Conservation (phyloP, 2,888 invertebrate genomes). For the Caenorhabditis sp. region DNA sequence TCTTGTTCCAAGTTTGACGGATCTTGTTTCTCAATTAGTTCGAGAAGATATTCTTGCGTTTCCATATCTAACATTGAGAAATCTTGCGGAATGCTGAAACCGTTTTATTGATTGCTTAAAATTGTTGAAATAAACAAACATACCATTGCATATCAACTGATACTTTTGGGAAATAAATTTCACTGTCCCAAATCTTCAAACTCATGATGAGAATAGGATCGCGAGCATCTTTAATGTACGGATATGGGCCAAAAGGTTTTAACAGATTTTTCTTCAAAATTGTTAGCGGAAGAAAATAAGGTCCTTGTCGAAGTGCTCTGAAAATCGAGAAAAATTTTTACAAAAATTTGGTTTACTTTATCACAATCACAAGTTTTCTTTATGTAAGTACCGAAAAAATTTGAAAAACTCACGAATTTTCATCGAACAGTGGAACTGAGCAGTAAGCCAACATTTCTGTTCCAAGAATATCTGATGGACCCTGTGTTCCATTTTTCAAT, state of each 20-base stretch:
- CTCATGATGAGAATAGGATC: slow-evolving; percentile 63
- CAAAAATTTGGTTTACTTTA: not conserved
- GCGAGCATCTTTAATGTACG: slow-evolving; percentile 50
- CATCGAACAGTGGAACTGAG: slow-evolving; percentile 61
- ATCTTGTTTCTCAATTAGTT: slow-evolving; percentile 70
- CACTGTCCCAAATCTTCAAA: slow-evolving; percentile 54
- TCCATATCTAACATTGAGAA: slow-evolving; percentile 70
- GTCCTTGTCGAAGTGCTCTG: slow-evolving; percentile 51
- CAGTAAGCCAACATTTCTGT: slow-evolving; percentile 53
- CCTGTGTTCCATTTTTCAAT: slow-evolving; percentile 3
- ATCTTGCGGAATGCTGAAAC: slow-evolving; percentile 36
- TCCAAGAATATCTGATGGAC: not conserved
- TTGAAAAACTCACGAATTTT: slow-evolving; percentile 52
- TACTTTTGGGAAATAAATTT: slow-evolving; percentile 59
- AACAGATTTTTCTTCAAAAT: slow-evolving; percentile 45
- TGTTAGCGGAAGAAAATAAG: slow-evolving; percentile 45
- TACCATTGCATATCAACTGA: slow-evolving; percentile 33
- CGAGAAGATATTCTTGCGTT: slow-evolving; percentile 69
- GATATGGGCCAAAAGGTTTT: slow-evolving; percentile 65
- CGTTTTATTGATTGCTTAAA: no score
- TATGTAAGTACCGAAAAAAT: no score
- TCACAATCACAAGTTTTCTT: no score
- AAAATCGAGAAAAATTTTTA: slow-evolving; percentile 10
- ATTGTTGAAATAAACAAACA: no score
- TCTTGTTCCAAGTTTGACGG: slow-evolving; percentile 67